Conservation (phyloP, 2,797 vertebrate species). For the Podarcis lilfordi region DNA sequence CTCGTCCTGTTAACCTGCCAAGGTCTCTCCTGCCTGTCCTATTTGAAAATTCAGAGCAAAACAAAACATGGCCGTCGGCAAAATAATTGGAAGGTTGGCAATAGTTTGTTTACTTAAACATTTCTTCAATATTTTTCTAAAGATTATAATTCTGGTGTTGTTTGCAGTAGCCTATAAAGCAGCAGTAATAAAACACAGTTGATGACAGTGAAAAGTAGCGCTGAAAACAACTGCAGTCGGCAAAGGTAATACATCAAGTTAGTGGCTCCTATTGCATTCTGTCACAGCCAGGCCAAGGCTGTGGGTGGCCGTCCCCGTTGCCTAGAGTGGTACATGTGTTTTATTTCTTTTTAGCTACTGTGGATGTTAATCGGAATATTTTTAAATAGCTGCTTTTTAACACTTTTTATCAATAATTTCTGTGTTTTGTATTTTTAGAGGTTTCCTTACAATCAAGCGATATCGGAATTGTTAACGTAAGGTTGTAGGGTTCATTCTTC, state of each 20-base stretch:
- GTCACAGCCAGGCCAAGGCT: background rate
- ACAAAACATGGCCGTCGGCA: too few species aligned
- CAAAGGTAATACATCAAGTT: background rate
- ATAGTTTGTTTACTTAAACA: background rate
- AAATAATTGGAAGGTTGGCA: too few species aligned
- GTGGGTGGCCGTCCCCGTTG: too few species aligned
- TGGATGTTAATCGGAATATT: too few species aligned
- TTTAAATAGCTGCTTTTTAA: too few species aligned
- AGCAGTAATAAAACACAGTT: too few species aligned
- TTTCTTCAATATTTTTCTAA: background rate
- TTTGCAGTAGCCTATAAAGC: background rate
- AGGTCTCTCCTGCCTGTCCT: background rate
- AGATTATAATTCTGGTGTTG: too few species aligned
- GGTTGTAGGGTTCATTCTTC: background rate
- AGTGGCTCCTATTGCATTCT: background rate
- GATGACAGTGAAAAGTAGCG: background rate
- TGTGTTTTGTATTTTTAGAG: too few species aligned
- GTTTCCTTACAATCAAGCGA: too few species aligned
- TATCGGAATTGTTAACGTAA: too few species aligned
- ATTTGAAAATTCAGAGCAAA: background rate
- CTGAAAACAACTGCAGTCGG: background rate
- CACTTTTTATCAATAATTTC: too few species aligned
- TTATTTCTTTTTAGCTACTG: too few species aligned
- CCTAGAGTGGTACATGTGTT: background rate
- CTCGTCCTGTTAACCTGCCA: background rate